phyloP scores from a whole-genome alignment of 2,113 vertebrate species.

The Syrmaticus mikado region DNA sequence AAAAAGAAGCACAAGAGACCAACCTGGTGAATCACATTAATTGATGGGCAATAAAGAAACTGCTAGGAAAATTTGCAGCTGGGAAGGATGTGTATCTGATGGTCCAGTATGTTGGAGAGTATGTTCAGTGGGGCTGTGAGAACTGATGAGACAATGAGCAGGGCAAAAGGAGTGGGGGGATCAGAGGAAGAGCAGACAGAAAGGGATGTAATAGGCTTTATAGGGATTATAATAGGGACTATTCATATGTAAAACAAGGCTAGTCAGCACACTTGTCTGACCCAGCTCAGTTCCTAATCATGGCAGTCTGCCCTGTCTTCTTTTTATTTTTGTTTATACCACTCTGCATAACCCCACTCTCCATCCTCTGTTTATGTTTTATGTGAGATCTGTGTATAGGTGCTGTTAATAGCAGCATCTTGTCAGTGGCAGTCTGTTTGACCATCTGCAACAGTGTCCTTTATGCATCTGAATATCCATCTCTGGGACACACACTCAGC shows the following conservation, averaged over 20 bases:
- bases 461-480: too few relatives aligned
- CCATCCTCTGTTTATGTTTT: neutral
- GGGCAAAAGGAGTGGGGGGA: neutral
- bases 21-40: neutral
- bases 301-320: neutral
- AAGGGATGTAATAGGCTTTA: neutral
- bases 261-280: neutral
- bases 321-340: neutral
- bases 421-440: neutral
- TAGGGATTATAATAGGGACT: neutral
- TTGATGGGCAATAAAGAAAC: neutral
- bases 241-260: neutral
- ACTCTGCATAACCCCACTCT: neutral
- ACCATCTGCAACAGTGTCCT: fast-evolving
- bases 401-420: fast-evolving
- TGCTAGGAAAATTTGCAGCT: neutral
- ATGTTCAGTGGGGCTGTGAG: neutral
- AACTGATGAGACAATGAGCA: neutral
- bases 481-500: neutral
- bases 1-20: neutral
- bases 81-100: neutral
- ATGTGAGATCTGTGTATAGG: fast-evolving
- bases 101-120: neutral
- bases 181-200: neutral
- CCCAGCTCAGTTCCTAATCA: neutral